Percentiles rank a stretch among this genome's conserved stretches.
These are phyloP conservation scores for Ptychoptera albimana DNA, from an alignment of 2,888 invertebrate genomes.

Conservation along the genomic window DNA sequence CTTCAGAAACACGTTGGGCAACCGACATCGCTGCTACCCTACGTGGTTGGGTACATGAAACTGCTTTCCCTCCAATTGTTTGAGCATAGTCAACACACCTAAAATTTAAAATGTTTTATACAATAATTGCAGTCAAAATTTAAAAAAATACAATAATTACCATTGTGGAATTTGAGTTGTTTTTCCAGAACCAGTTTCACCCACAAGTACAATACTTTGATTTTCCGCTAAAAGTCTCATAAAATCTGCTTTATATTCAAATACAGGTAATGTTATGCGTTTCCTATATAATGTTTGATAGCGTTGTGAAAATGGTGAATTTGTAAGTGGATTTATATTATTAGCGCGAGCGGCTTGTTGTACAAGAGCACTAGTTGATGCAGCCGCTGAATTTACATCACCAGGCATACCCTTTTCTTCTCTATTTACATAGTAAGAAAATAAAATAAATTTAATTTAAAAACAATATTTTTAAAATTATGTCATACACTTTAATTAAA, in stretches of 20 bases:
- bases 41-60: constrained; percentile 93
- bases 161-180: constrained; percentile 99
- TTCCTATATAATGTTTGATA: constrained; percentile 83
- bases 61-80: constrained; percentile 51
- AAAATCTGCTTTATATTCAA: constrained; percentile 94
- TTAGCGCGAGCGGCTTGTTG: constrained; percentile 16
- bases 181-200: constrained; percentile 99
- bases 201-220: constrained; percentile 91
- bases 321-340: constrained; percentile 62
- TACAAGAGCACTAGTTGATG: constrained; percentile 27
- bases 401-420: constrained; percentile 38
- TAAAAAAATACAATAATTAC: constrained; percentile 25
- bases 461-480: neutral
- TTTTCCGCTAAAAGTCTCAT: constrained; percentile 83
- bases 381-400: constrained; percentile 18
- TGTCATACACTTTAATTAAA: neutral
- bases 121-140: constrained; percentile 4
- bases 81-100: constrained; percentile 56
- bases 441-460: constrained; percentile 7
- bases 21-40: constrained; percentile 99
- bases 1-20: constrained; percentile 95
- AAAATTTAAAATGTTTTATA: constrained; percentile 13
- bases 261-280: constrained; percentile 84
- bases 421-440: no score
- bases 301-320: constrained; percentile 69